Evolutionary conservation across 1,140 invertebrate genomes (phyloP).

Genomic region (Ostrea denselamellosa): DNA sequence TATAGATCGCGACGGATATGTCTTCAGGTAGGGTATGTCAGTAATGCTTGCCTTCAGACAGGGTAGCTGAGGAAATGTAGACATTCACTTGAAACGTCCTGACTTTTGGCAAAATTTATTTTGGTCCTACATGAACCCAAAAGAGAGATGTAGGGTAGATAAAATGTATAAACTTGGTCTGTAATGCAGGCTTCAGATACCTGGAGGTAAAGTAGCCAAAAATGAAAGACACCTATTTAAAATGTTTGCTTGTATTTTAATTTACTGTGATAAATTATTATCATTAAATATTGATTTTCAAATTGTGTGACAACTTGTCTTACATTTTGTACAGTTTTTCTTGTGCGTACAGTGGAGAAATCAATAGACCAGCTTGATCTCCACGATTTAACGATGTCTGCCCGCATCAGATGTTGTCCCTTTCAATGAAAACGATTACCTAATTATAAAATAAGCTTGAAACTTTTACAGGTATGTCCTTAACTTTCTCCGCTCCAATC

Average conservation of each 20-base stretch:
- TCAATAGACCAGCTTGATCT: neutral
- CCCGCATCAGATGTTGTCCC: neutral
- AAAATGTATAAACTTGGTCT: neutral
- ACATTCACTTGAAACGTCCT: no score
- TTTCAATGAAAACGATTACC: neutral
- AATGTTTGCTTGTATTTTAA: neutral
- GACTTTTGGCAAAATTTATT: neutral
- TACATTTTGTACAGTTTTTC: neutral
- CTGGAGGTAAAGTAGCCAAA: no score
- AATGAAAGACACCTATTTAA: no score
- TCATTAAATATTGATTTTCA: conserved; percentile 5
- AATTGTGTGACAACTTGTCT: conserved; percentile 2
- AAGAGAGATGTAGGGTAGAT: no score
- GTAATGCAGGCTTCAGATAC: neutral
- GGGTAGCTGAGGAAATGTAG: no score
- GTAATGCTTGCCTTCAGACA: no score
- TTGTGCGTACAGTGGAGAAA: neutral
- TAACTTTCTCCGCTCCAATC: conserved; percentile 68
- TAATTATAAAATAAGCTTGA: neutral
- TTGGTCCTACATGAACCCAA: neutral
- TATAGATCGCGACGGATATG: conserved; percentile 72
- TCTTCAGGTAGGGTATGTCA: conserved; percentile 63
- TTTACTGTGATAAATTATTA: neutral
- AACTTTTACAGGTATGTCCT: conserved; percentile 65
- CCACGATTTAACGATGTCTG: neutral